A percentile compares a stretch with the other conserved stretches of the same genome.
These are phyloP conservation scores for Tautogolabrus adspersus DNA, from an alignment of 2,113 vertebrate species.

Conservation along the genomic window DNA sequence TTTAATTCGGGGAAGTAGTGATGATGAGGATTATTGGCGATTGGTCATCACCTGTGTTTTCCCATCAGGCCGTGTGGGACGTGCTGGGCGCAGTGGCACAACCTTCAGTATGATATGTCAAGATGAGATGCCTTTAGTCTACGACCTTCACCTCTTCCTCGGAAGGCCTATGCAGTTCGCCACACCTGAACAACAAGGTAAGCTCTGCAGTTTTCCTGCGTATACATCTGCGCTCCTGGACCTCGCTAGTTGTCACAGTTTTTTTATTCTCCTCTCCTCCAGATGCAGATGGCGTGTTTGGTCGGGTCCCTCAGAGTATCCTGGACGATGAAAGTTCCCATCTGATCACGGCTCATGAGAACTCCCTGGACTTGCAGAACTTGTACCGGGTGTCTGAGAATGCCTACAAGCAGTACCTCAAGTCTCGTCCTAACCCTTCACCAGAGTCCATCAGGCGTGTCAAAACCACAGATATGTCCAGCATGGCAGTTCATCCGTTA, in stretches of 20 bases:
- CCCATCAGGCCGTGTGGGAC: conserved; percentile 90
- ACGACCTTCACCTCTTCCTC: conserved; percentile 94
- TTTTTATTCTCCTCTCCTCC: neutral
- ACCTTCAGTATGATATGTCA: conserved; percentile 92
- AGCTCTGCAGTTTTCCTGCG: neutral
- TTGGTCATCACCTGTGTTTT: conserved; percentile 10
- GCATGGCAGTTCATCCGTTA: conserved; percentile 90
- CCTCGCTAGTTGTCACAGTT: neutral
- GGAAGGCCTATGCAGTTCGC: conserved; percentile 87
- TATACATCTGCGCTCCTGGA: too few species aligned
- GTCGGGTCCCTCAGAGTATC: conserved; percentile 92
- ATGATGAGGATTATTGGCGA: neutral
- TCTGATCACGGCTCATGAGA: conserved; percentile 83
- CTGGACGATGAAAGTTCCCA: conserved; percentile 91
- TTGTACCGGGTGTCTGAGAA: conserved; percentile 87
- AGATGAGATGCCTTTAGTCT: conserved; percentile 91
- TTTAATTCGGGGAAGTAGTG: neutral
- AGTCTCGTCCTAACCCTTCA: conserved; percentile 89
- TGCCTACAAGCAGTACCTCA: conserved; percentile 93
- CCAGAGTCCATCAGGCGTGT: conserved; percentile 92
- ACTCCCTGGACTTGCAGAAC: conserved; percentile 88
- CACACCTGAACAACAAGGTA: conserved; percentile 82
- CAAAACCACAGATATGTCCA: conserved; percentile 86
- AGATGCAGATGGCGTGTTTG: conserved; percentile 85
- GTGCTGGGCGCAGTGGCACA: conserved; percentile 90